phyloP scores from a whole-genome alignment of 2,888 invertebrate genomes.

The Drosophila trichaetosa region DNA sequence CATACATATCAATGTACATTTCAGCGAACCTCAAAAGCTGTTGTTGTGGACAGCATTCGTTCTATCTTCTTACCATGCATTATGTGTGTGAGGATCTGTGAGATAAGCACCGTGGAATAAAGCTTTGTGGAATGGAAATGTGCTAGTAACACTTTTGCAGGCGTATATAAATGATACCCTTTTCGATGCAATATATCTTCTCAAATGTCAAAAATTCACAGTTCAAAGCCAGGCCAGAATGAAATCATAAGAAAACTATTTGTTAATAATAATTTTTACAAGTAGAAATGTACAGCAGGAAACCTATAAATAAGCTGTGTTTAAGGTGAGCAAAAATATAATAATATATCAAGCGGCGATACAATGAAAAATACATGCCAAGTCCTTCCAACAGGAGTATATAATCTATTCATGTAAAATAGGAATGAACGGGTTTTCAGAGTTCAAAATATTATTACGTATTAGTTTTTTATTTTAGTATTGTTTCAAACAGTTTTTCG shows the following conservation, averaged over 20 bases:
- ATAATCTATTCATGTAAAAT: not conserved
- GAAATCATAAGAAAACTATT: not conserved
- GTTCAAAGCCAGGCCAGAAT: not conserved
- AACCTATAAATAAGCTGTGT: not conserved
- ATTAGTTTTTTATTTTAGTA: not conserved
- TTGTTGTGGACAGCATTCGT: slow-evolving; percentile 25
- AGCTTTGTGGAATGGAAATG: not conserved
- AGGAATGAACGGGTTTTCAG: not conserved
- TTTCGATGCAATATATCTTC: not conserved
- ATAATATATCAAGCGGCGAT: not conserved
- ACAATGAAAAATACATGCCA: not conserved
- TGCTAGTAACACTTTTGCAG: not conserved
- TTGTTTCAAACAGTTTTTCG: not conserved
- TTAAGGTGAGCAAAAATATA: not conserved
- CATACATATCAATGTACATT: not conserved
- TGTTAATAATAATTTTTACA: not conserved
- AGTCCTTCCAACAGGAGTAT: not conserved
- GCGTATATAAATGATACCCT: not conserved
- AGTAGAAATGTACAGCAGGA: not conserved
- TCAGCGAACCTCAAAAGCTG: slow-evolving; percentile 41
- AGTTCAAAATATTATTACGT: not conserved
- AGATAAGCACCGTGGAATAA: slow-evolving; percentile 34
- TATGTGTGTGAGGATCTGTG: slow-evolving; percentile 16
- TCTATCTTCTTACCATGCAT: slow-evolving; percentile 8
- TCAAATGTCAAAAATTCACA: not conserved